Evolutionary conservation across 1,140 invertebrate species (phyloP), one percentile per base, ranked within the genome.

Genomic region (Drosophila subpulchrella): DNA sequence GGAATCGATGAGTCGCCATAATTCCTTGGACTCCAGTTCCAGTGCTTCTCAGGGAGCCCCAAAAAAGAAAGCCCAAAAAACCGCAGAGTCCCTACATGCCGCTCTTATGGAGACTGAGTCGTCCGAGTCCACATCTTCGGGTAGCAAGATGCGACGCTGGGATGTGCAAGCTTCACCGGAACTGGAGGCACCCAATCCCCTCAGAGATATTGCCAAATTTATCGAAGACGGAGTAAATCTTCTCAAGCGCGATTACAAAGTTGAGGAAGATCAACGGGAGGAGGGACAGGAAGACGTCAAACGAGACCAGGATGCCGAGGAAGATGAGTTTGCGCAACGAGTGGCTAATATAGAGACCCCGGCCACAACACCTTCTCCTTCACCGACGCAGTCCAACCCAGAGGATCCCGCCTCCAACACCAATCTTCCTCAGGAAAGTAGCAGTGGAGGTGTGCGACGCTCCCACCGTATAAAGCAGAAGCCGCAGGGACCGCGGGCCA

Each of bases 381-480:
- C 78, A 7, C 82, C 90, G 11, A 44, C 63, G 0, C 76, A 70
- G 3, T 62, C 59, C 3, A 63, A 62, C 13, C 46, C 61, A 2
- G 68, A 72, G 42, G 66, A 71, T 2, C 11, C 41, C 1, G 38
- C 34, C 7, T 68, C 66, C 15, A 60, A 30, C 8, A 57, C 38
- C 15, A 50, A 47, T 5, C 20, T 42, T 4, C 41, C 55, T 36
- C 6, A 65, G 36, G 34, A 58, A 6, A 34, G 62, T 47, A 17
- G 34, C 6, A 17, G 27, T 46, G 57, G 42, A 11, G 48, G 48
- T 0, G 91, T 91, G 10, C 66, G 91, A 1, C 80, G 91, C 13
- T 92, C 91, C 1, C 91, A 92, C 80, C 89, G 91, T 10, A 84
- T 92, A 15, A 92, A 92, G 8, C 68, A 86, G 54, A 91, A 86